These are phyloP conservation scores for Unio pictorum DNA, from an alignment of 2,888 invertebrate genomes.

Conservation along the genomic window DNA sequence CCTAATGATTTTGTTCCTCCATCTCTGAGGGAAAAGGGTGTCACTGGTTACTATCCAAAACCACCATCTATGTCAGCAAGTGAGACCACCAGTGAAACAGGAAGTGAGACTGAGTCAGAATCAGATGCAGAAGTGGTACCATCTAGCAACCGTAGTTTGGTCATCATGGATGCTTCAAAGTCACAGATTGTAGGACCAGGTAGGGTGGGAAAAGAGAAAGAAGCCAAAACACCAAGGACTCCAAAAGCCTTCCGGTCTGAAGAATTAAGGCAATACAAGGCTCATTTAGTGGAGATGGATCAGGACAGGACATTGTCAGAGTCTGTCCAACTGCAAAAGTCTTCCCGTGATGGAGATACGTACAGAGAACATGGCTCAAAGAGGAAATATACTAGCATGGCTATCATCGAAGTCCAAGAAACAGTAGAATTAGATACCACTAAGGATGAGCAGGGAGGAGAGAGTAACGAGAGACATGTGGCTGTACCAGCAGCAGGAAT, in stretches of 20 bases:
- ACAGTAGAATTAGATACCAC: constrained; percentile 49
- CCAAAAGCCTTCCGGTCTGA: constrained; percentile 29
- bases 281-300: constrained; percentile 11
- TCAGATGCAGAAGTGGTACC: constrained; percentile 40
- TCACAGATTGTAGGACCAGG: constrained; percentile 28
- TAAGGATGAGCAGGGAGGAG: constrained; percentile 37
- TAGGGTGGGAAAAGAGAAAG: constrained; percentile 5
- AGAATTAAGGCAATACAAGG: constrained; percentile 26
- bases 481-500: constrained; percentile 45
- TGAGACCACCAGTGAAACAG: constrained; percentile 32
- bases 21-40: constrained; percentile 22
- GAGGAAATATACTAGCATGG: constrained; percentile 29
- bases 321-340: neutral
- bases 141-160: constrained; percentile 38
- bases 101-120: constrained; percentile 28
- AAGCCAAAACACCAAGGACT: constrained; percentile 24
- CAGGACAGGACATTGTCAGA: constrained; percentile 6
- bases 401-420: constrained; percentile 60
- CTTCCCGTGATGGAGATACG: neutral
- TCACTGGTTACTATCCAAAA: constrained; percentile 13
- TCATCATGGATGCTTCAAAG: constrained; percentile 49
- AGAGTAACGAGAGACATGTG: constrained; percentile 42
- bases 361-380: constrained; percentile 25
- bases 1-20: constrained; percentile 35
- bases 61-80: constrained; percentile 15